These are phyloP conservation scores for Phyllotis vaccarum DNA, from an alignment of 2,797 vertebrate genomes.

Conservation along the genomic window DNA sequence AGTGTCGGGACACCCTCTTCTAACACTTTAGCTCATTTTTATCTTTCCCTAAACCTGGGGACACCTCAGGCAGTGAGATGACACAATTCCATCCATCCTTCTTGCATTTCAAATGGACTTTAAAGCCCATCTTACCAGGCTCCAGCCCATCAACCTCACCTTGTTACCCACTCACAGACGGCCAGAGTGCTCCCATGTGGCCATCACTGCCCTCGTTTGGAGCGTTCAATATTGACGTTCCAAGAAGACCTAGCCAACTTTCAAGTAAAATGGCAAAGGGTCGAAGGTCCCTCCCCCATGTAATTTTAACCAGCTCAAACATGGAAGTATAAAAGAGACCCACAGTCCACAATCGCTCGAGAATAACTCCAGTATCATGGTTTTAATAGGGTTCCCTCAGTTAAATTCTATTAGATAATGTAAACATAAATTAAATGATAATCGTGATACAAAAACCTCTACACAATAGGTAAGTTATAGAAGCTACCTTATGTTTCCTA, in stretches of 20 bases:
- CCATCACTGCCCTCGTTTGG: neutral
- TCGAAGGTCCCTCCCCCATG: too few relatives aligned
- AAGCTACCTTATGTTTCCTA: neutral
- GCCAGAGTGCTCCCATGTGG: neutral
- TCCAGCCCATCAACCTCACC: neutral
- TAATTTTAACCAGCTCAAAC: neutral
- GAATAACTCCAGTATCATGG: neutral
- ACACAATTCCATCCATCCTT: neutral
- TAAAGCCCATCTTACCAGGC: neutral
- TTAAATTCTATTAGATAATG: neutral
- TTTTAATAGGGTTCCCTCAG: neutral
- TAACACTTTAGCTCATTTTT: neutral
- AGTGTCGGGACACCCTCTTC: neutral
- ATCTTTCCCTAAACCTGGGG: neutral
- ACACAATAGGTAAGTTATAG: neutral
- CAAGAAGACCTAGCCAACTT: neutral
- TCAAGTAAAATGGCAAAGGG: neutral
- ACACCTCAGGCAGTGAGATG: neutral
- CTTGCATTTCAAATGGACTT: neutral
- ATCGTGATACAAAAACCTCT: neutral
- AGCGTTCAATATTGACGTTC: neutral
- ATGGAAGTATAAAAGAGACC: neutral
- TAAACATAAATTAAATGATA: neutral
- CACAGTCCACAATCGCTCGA: neutral
- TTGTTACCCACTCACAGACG: neutral